Evolutionary conservation across 2,888 invertebrate genomes (phyloP).

Genomic region (Carterocephalus palaemon): DNA sequence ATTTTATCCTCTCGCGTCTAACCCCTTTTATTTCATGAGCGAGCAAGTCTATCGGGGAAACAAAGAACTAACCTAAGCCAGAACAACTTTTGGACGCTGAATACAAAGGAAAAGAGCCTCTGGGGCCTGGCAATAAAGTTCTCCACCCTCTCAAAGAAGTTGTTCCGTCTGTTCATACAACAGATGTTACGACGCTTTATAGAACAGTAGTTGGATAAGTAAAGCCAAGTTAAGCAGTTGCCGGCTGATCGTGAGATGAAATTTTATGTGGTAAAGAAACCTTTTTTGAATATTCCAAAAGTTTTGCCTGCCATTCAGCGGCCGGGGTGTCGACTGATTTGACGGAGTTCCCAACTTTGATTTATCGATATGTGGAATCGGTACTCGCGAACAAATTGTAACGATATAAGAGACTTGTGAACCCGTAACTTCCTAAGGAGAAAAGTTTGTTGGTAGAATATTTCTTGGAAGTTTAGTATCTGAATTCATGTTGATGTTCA

Average conservation of each 20-base stretch:
- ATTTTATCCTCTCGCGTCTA: slow-evolving; percentile 44
- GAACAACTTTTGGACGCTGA: slow-evolving; percentile 27
- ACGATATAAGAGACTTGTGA: slow-evolving; percentile 20
- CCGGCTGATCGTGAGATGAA: slow-evolving; percentile 51
- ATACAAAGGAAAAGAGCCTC: slow-evolving; percentile 32
- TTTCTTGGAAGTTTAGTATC: too few species aligned
- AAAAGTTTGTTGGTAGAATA: too few species aligned
- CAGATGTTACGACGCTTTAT: slow-evolving; percentile 66
- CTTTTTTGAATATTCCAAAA: slow-evolving; percentile 65
- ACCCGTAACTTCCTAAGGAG: too few species aligned
- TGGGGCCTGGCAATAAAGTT: slow-evolving; percentile 34
- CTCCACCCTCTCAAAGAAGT: slow-evolving; percentile 38
- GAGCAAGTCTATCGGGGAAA: slow-evolving; percentile 53
- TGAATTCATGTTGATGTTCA: too few species aligned
- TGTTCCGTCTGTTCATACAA: slow-evolving; percentile 58
- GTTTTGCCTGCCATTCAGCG: slow-evolving; percentile 38
- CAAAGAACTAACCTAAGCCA: slow-evolving; percentile 57
- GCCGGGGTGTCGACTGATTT: slow-evolving; percentile 18
- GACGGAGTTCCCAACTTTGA: slow-evolving; percentile 35
- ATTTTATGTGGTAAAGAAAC: slow-evolving; percentile 66
- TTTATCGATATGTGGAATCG: slow-evolving; percentile 27
- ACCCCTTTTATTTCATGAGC: slow-evolving; percentile 61
- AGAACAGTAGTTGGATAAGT: slow-evolving; percentile 26
- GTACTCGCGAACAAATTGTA: slow-evolving; percentile 27
- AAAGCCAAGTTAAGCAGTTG: slow-evolving; percentile 24